Percentiles rank a stretch among this genome's conserved stretches.
Evolutionary conservation across 2,888 invertebrate genomes (phyloP).

Genomic region (Cheilosia vernalis): DNA sequence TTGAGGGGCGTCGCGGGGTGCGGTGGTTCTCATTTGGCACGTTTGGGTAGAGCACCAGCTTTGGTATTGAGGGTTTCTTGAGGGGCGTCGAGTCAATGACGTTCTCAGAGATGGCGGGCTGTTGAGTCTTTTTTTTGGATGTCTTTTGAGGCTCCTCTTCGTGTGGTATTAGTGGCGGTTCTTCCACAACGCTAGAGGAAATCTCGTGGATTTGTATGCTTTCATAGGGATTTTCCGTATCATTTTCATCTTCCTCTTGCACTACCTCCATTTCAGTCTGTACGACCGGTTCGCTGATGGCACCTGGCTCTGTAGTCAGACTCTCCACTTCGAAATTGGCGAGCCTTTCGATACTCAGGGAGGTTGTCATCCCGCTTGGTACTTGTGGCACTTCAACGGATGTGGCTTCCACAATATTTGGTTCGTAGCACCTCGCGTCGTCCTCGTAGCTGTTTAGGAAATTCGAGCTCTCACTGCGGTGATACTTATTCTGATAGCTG

Average conservation of each 20-base stretch:
- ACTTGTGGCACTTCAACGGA: neutral
- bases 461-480: constrained; percentile 46
- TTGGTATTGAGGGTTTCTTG: constrained; percentile 41
- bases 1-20: constrained; percentile 25
- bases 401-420: constrained; percentile 1
- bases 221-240: constrained; percentile 78
- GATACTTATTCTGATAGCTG: constrained; percentile 37
- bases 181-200: constrained; percentile 86
- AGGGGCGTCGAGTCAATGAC: constrained; percentile 32
- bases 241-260: constrained; percentile 16
- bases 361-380: constrained; percentile 16
- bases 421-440: constrained; percentile 47
- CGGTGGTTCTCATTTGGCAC: constrained; percentile 80
- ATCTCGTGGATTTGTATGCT: constrained; percentile 88
- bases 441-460: constrained; percentile 51
- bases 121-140: constrained; percentile 16
- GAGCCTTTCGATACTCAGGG: constrained; percentile 41
- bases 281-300: constrained; percentile 5
- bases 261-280: constrained; percentile 40
- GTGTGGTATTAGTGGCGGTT: constrained; percentile 29
- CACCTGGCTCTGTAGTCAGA: neutral
- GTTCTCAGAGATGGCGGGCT: constrained; percentile 5
- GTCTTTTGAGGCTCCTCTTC: constrained; percentile 17
- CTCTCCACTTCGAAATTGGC: constrained; percentile 25
- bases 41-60: constrained; percentile 76